Evolutionary conservation across 2,113 vertebrate genomes (phyloP), one percentile per base, ranked within the genome.

Genomic region (Rhea americana): DNA sequence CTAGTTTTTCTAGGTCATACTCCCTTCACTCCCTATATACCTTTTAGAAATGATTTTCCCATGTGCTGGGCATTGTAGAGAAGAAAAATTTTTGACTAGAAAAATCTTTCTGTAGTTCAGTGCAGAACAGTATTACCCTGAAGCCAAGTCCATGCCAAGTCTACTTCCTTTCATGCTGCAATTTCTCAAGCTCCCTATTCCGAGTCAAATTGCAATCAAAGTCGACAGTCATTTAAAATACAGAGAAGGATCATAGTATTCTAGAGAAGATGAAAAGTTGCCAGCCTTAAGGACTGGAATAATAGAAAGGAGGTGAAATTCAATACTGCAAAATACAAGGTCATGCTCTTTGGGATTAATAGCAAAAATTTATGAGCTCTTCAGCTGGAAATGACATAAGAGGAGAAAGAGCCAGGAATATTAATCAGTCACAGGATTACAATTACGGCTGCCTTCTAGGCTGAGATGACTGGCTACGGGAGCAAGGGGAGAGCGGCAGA

Each of bases 1-100:
- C 74, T 45, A 91, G 66, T 87, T 96, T 96, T 96, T 96, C 95
- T 95, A 96, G 93, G 96, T 95, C 92, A 95, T 74, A 78, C 74
- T 95, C 83, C 92, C 89, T 94, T 96, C 84, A 79, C 84, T 96
- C 83, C 71, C 89, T 90, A 89, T 95, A 76, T 87, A 96, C 89
- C 93, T 96, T 90, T 96, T 61, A 62, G 92, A 94, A 95, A 70
- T 93, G 37, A 95, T 95, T 94, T 87, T 93, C 66, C 86, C 43
- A 62, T 79, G 86, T 59, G 39, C 77, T 87, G 77, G 84, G 86
- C 70, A 95, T 86, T 89, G 80, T 28, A 75, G 53, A 77, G 71
- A 82, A 89, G 81, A 89, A 87, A 85, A 68, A 25, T 6, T 47
- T 81, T 93, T 92, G 77, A 79, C 43, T 92, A 73, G 79, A 87